phyloP scores from a whole-genome alignment of 2,797 vertebrate genomes.

The Loris lydekkerianus region DNA sequence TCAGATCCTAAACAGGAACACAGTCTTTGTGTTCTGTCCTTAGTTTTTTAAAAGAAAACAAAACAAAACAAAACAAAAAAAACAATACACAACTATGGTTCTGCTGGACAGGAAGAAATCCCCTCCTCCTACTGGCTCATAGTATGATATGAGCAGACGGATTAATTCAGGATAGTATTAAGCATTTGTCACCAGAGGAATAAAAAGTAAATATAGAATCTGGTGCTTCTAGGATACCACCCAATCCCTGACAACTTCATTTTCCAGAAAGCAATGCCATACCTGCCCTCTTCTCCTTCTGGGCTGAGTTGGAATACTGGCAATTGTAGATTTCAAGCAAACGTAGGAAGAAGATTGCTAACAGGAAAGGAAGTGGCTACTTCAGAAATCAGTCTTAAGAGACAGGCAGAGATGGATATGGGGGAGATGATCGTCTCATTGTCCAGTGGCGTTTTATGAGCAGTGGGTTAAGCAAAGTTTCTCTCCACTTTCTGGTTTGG shows the following conservation, averaged over 20 bases:
- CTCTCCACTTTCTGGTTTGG: not conserved
- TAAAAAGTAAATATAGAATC: not conserved
- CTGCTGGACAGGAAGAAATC: not conserved
- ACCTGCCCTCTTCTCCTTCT: not conserved
- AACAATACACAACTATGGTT: not conserved
- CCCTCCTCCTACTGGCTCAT: not conserved
- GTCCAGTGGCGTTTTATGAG: not conserved
- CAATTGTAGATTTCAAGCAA: not conserved
- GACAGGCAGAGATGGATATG: too few relatives aligned
- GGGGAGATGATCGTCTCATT: not conserved
- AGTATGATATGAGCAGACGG: not conserved
- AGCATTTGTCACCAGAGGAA: not conserved
- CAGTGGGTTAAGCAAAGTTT: not conserved
- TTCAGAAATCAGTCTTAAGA: not conserved
- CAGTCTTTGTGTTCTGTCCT: not conserved
- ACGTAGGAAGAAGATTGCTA: not conserved
- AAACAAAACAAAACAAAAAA: not conserved
- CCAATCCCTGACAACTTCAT: not conserved
- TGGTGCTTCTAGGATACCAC: not conserved
- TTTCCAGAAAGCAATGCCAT: not conserved
- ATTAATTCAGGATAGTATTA: not conserved
- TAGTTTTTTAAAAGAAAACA: not conserved
- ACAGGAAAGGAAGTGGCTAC: not conserved
- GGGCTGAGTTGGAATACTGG: not conserved
- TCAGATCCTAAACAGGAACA: not conserved